These are phyloP conservation scores for Scaptomyza flava DNA, from an alignment of 2,888 invertebrate genomes.

Conservation along the genomic window DNA sequence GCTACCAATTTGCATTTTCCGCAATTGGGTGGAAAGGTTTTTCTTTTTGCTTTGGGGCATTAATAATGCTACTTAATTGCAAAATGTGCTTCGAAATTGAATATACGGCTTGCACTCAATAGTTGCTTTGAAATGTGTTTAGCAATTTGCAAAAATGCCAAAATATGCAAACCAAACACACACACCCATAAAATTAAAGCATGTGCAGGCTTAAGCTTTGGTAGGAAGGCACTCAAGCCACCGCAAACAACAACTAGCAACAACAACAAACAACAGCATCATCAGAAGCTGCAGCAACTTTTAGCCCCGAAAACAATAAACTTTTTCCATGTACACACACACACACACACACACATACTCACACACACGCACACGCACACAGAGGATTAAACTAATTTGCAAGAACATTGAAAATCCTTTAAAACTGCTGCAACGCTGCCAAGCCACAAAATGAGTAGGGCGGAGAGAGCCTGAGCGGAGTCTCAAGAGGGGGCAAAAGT, in stretches of 20 bases:
- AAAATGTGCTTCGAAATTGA: conserved; percentile 25
- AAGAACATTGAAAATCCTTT: conserved; percentile 73
- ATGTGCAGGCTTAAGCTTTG: conserved; percentile 29
- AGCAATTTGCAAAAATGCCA: conserved; percentile 30
- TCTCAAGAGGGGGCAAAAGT: not conserved
- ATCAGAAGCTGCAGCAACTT: conserved; percentile 32
- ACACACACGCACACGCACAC: conserved; percentile 22
- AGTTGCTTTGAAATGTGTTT: conserved; percentile 11
- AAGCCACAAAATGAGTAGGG: conserved; percentile 15
- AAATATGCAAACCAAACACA: conserved; percentile 1
- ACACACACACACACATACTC: conserved; percentile 3
- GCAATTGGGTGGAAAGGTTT: not conserved
- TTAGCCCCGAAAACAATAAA: conserved; percentile 60
- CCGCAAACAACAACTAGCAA: conserved; percentile 40
- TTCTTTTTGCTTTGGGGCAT: conserved; percentile 1
- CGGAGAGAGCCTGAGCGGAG: not conserved
- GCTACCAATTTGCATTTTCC: conserved; percentile 15
- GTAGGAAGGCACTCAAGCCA: conserved; percentile 40
- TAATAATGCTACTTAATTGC: conserved; percentile 24
- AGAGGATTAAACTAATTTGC: conserved; percentile 73
- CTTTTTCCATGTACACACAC: conserved; percentile 45
- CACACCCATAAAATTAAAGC: conserved; percentile 4
- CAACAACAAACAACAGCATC: conserved; percentile 21
- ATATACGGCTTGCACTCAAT: conserved; percentile 29
- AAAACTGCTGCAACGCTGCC: conserved; percentile 50